phyloP scores from a whole-genome alignment of 2,888 invertebrate species.

The Leptarthrus brevirostris region DNA sequence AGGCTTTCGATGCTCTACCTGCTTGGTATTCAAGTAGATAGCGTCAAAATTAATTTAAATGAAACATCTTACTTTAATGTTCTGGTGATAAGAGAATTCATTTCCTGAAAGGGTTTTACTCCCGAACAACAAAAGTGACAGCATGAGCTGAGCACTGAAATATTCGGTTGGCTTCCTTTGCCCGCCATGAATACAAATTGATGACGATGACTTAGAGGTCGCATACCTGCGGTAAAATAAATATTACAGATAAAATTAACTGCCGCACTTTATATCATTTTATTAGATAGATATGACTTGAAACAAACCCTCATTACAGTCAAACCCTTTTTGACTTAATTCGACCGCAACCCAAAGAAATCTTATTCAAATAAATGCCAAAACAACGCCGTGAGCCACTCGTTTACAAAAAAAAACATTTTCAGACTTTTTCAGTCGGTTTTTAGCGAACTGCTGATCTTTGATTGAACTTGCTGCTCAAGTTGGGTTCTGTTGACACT shows the following conservation, averaged over 20 bases:
- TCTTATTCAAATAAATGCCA: background rate
- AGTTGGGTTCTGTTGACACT: conserved; percentile 26
- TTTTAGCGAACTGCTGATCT: conserved; percentile 17
- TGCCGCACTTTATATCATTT: background rate
- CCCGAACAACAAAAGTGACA: conserved; percentile 13
- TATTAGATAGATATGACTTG: background rate
- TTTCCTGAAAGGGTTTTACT: conserved; percentile 47
- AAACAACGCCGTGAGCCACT: background rate
- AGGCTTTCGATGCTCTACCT: conserved; percentile 31
- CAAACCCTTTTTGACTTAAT: conserved; percentile 6
- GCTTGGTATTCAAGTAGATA: conserved; percentile 50
- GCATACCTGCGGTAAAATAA: background rate
- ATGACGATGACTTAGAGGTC: background rate
- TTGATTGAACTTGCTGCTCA: conserved; percentile 32
- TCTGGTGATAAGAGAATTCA: conserved; percentile 51
- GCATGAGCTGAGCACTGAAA: background rate
- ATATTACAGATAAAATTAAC: conserved; percentile 5
- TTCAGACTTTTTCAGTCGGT: background rate
- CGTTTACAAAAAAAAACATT: background rate
- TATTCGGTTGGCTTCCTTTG: background rate
- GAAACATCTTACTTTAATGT: conserved; percentile 53
- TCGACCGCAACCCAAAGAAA: background rate
- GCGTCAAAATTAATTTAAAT: conserved; percentile 52
- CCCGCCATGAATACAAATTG: conserved; percentile 37
- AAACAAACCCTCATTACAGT: background rate